These are phyloP conservation scores for Hipparchia sbordonii DNA, from an alignment of 2,888 invertebrate species.

Conservation along the genomic window DNA sequence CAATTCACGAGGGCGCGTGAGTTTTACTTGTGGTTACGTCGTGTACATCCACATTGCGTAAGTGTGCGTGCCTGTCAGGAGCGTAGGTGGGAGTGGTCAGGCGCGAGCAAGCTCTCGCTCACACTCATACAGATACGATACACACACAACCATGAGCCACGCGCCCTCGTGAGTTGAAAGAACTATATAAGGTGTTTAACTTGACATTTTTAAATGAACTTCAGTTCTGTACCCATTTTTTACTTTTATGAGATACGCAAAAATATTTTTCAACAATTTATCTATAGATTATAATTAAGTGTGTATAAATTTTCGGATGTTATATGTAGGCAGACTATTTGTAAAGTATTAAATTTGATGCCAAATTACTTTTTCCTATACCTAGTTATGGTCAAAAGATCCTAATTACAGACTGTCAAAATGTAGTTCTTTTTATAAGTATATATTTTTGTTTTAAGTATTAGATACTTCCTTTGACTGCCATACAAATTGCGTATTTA, in stretches of 20 bases:
- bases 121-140: no score
- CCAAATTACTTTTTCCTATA: slow-evolving; percentile 48
- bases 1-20: no score
- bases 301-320: slow-evolving; percentile 51
- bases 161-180: neutral
- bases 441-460: neutral
- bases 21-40: no score
- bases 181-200: neutral
- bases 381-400: slow-evolving; percentile 39
- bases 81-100: no score
- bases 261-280: slow-evolving; percentile 45
- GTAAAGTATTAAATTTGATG: slow-evolving; percentile 52
- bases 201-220: slow-evolving; percentile 13
- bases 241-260: slow-evolving; percentile 31
- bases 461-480: no score
- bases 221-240: slow-evolving; percentile 1
- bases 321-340: slow-evolving; percentile 44
- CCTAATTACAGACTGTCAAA: neutral
- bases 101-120: no score
- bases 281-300: slow-evolving; percentile 37
- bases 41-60: no score
- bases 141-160: no score
- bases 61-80: no score
- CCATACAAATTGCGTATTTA: no score
- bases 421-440: neutral